Percentiles rank a stretch among this genome's conserved stretches.
These are phyloP conservation scores for Gopherus evgoodei DNA, from an alignment of 2,113 vertebrate genomes.

Conservation along the genomic window DNA sequence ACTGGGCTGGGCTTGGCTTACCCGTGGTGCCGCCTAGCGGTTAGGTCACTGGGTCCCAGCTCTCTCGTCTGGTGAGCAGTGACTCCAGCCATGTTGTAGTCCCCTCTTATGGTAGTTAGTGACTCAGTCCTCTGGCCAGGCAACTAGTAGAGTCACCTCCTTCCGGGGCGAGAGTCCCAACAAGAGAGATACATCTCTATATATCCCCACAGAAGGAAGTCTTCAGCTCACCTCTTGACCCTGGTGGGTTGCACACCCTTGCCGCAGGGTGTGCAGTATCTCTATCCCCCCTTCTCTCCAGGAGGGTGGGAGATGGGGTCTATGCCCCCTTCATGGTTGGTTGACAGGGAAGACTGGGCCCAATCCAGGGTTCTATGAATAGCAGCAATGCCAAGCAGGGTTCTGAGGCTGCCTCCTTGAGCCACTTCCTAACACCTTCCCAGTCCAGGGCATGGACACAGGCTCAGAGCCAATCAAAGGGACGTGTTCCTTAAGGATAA, in stretches of 20 bases:
- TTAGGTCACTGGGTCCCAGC: background rate
- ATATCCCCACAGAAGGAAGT: background rate
- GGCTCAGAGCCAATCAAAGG: background rate
- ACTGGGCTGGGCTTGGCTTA: background rate
- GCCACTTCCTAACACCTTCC: background rate
- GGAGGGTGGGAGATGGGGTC: background rate
- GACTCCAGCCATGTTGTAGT: background rate
- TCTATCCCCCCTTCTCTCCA: background rate
- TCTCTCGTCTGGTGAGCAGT: background rate
- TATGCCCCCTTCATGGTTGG: background rate
- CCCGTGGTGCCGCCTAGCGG: background rate
- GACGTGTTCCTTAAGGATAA: too few relatives aligned
- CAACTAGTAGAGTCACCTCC: background rate
- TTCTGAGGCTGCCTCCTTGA: background rate
- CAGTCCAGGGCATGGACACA: too few relatives aligned
- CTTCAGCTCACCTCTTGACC: background rate
- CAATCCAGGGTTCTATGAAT: background rate
- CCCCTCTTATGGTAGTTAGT: background rate
- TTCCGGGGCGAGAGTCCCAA: background rate
- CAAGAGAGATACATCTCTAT: background rate
- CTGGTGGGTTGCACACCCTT: too few relatives aligned
- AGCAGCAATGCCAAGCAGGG: background rate
- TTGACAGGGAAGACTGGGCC: background rate
- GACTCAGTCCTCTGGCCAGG: background rate
- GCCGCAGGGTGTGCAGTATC: background rate